A percentile compares a stretch with the other conserved stretches of the same genome.
Evolutionary conservation across 1,140 invertebrate genomes (phyloP).

Genomic region (Polypedilum pembai): DNA sequence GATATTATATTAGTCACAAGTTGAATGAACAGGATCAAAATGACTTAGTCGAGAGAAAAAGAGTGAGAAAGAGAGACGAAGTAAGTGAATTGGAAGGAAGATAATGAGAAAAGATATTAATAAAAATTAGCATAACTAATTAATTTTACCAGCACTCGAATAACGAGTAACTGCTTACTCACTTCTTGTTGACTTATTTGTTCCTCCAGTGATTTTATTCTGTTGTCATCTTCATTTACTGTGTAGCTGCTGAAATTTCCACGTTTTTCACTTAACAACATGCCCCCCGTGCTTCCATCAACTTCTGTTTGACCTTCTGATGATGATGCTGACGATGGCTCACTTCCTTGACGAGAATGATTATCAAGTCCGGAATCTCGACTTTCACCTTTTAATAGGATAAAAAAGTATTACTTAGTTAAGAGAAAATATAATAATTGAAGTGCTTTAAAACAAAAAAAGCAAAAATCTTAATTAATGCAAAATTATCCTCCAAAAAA

Average conservation of each 20-base stretch:
- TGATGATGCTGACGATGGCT: constrained; percentile 44
- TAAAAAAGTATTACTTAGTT: background rate
- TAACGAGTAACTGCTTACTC: constrained; percentile 29
- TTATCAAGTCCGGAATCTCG: constrained; percentile 66
- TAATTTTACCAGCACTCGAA: background rate
- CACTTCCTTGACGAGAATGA: constrained; percentile 70
- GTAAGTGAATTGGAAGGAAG: constrained; percentile 21
- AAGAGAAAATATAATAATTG: background rate
- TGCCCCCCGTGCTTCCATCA: constrained; percentile 30
- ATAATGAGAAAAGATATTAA: constrained; percentile 30
- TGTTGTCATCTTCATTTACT: constrained; percentile 44
- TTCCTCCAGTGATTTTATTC: constrained; percentile 49
- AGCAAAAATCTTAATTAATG: too few relatives aligned
- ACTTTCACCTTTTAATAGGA: constrained; percentile 48
- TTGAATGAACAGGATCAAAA: background rate
- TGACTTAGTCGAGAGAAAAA: background rate
- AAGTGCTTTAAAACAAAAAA: too few relatives aligned
- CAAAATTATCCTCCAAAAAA: too few relatives aligned
- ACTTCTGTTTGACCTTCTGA: constrained; percentile 39
- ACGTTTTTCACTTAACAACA: constrained; percentile 24
- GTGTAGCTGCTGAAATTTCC: constrained; percentile 22
- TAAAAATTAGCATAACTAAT: constrained; percentile 29
- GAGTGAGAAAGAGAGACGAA: background rate
- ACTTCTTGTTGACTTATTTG: constrained; percentile 53
- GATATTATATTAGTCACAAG: constrained; percentile 7